Evolutionary conservation across 1,140 invertebrate genomes (phyloP).

Genomic region (Plutomurus gul): DNA sequence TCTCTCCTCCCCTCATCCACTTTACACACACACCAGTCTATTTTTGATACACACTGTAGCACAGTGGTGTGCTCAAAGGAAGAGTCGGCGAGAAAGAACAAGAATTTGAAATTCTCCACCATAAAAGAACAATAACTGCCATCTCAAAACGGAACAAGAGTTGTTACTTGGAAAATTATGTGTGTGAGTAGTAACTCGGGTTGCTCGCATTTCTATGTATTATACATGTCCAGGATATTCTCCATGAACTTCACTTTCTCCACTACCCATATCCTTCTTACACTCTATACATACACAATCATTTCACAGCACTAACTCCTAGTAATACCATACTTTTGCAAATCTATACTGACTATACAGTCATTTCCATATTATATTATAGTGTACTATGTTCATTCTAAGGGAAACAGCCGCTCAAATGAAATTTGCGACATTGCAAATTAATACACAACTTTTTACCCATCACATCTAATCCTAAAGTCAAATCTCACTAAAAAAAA

Average conservation of each 20-base stretch:
- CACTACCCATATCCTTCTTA: not conserved
- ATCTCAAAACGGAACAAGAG: conserved; percentile 26
- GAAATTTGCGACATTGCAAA: not conserved
- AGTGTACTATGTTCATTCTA: not conserved
- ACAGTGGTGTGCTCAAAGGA: not conserved
- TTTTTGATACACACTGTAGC: conserved; percentile 17
- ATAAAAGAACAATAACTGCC: conserved; percentile 29
- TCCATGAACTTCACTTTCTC: not conserved
- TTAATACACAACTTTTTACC: not conserved
- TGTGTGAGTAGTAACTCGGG: conserved; percentile 18
- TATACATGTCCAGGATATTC: not conserved
- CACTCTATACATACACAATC: not conserved
- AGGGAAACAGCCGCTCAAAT: not conserved
- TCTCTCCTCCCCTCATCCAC: not conserved
- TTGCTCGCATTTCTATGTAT: not conserved
- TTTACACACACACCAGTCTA: not conserved
- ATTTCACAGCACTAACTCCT: not conserved
- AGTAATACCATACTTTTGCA: not conserved
- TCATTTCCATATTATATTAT: not conserved
- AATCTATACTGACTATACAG: not conserved
- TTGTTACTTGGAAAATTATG: conserved; percentile 30
- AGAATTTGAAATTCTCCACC: not conserved
- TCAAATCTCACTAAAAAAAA: not conserved
- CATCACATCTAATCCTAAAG: not conserved
- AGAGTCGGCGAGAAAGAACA: not conserved